Evolutionary conservation across 2,113 vertebrate genomes (phyloP).

Genomic region (Microcebus murinus): DNA sequence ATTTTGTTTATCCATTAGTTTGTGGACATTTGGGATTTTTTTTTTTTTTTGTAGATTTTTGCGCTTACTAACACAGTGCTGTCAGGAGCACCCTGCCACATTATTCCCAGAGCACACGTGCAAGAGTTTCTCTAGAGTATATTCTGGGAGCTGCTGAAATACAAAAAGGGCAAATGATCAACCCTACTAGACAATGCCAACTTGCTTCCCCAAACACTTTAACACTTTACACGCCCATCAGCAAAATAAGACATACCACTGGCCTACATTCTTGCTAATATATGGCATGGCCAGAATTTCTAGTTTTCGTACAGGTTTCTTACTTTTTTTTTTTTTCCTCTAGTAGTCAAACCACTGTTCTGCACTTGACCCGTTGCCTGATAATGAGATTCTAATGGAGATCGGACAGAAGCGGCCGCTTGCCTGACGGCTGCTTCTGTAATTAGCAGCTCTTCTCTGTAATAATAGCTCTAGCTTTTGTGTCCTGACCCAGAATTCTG

Average conservation of each 20-base stretch:
- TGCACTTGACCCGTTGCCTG: slow-evolving; percentile 23
- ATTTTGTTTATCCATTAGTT: slow-evolving; percentile 46
- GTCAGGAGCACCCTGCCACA: background rate
- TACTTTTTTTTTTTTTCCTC: background rate
- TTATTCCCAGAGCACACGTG: slow-evolving; percentile 1
- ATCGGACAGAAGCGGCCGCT: background rate
- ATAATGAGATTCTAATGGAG: slow-evolving; percentile 29
- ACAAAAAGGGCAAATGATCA: background rate
- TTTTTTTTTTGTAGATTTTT: slow-evolving; percentile 27
- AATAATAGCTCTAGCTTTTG: slow-evolving; percentile 28
- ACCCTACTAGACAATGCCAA: background rate
- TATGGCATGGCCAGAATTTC: background rate
- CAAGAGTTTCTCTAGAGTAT: slow-evolving; percentile 1
- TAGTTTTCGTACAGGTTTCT: slow-evolving; percentile 10
- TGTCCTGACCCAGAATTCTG: slow-evolving; percentile 24
- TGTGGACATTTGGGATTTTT: background rate
- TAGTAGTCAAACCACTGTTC: background rate
- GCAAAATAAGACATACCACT: background rate
- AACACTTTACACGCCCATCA: background rate
- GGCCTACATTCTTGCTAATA: background rate
- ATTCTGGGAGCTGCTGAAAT: slow-evolving; percentile 24
- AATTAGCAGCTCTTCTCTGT: background rate
- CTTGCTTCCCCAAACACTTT: background rate
- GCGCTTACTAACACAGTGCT: background rate
- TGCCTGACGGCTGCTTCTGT: background rate